phyloP scores from a whole-genome alignment of 1,140 invertebrate species.

The Aradophagus sp. region DNA sequence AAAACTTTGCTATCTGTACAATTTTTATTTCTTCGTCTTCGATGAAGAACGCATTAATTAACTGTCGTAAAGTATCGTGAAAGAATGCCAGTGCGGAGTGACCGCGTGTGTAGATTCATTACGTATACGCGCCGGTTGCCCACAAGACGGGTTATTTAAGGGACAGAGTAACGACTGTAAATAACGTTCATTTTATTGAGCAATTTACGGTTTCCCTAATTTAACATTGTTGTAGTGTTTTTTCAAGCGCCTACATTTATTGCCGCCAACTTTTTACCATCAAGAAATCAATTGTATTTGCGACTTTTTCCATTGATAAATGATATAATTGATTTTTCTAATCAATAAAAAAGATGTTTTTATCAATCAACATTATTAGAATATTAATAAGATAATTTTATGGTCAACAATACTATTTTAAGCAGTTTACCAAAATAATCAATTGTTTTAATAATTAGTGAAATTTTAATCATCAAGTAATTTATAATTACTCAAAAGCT shows the following conservation, averaged over 20 bases:
- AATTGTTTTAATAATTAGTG: too few species aligned
- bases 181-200: conserved; percentile 65
- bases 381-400: too few species aligned
- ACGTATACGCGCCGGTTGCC: conserved; percentile 49
- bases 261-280: conserved; percentile 56
- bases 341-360: too few species aligned
- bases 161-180: conserved; percentile 64
- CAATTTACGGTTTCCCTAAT: conserved; percentile 63
- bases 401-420: too few species aligned
- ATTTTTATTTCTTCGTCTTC: conserved; percentile 53
- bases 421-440: too few species aligned
- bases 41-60: conserved; percentile 54
- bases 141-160: conserved; percentile 58
- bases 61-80: conserved; percentile 55
- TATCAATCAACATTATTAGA: too few species aligned
- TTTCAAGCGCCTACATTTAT: conserved; percentile 59
- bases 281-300: conserved; percentile 51
- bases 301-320: too few species aligned
- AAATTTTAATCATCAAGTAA: too few species aligned
- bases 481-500: too few species aligned
- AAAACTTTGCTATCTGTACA: too few species aligned
- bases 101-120: conserved; percentile 55
- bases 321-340: too few species aligned
- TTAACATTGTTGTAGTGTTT: conserved; percentile 40
- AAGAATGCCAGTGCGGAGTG: conserved; percentile 56